These are phyloP conservation scores for Erebia ligea DNA, from an alignment of 2,888 invertebrate genomes.

Conservation along the genomic window DNA sequence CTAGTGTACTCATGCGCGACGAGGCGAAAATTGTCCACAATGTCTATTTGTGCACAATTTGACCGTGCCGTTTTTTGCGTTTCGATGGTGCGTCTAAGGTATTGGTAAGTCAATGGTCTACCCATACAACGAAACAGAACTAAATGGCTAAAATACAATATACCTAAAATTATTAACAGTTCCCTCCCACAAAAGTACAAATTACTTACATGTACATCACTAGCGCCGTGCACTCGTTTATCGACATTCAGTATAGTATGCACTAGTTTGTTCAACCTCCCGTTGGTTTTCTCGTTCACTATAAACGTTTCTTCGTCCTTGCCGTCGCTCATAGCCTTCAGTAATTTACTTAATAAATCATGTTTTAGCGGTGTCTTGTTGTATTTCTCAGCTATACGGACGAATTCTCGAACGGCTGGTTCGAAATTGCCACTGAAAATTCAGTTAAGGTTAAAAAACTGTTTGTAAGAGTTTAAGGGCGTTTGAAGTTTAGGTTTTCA, in stretches of 20 bases:
- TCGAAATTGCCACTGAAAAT: conserved; percentile 68
- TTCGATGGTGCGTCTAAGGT: too few relatives aligned
- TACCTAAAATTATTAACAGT: too few relatives aligned
- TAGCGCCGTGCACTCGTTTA: conserved; percentile 65
- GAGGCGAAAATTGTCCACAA: too few relatives aligned
- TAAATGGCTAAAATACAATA: too few relatives aligned
- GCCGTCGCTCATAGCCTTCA: conserved; percentile 61
- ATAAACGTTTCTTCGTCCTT: conserved; percentile 62
- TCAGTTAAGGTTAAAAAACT: too few relatives aligned
- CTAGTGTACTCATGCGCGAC: too few relatives aligned
- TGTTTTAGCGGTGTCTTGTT: conserved; percentile 86
- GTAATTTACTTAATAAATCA: conserved; percentile 79
- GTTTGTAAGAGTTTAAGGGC: not conserved
- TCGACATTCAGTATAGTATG: conserved; percentile 60
- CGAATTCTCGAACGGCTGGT: conserved; percentile 82
- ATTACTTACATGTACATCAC: conserved; percentile 65
- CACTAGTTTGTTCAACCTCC: conserved; percentile 56
- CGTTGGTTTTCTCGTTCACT: conserved; percentile 56
- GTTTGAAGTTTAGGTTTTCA: not conserved
- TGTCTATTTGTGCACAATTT: too few relatives aligned
- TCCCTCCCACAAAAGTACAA: too few relatives aligned
- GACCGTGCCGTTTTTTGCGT: too few relatives aligned
- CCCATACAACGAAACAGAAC: too few relatives aligned
- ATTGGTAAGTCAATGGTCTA: too few relatives aligned
- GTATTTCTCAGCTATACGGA: conserved; percentile 73